Percentiles rank a stretch among this genome's conserved stretches.
phyloP scores from a whole-genome alignment of 2,113 vertebrate genomes.

The Sula dactylatra region DNA sequence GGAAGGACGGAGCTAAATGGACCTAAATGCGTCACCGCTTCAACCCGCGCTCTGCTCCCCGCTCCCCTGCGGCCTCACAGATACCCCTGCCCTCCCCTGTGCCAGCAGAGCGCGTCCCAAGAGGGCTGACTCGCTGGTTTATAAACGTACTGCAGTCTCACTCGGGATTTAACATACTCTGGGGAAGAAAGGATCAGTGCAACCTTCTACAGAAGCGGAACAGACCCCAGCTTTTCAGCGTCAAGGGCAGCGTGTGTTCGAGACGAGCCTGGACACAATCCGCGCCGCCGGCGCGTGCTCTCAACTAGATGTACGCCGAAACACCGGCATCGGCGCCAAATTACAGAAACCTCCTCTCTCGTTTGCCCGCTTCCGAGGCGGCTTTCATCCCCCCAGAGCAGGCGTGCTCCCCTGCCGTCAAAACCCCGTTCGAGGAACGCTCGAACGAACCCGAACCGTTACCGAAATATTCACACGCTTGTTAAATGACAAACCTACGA shows the following conservation, averaged over 20 bases:
- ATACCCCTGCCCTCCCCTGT: background rate
- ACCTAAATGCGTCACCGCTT: accelerated
- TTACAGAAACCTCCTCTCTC: background rate
- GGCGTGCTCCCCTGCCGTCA: background rate
- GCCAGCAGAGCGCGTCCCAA: too few species aligned
- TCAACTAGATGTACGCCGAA: accelerated
- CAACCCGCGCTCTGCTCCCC: background rate
- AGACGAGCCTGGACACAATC: background rate
- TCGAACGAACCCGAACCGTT: background rate
- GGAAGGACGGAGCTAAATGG: background rate
- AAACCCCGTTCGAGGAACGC: background rate
- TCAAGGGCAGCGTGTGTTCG: background rate
- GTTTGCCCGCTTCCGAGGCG: accelerated
- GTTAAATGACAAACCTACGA: background rate
- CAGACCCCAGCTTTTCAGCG: accelerated
- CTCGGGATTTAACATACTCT: background rate
- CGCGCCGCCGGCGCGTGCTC: background rate
- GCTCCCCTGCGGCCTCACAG: background rate
- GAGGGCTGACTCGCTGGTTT: background rate
- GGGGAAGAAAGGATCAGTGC: background rate
- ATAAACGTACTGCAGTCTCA: background rate
- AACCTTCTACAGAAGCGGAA: background rate
- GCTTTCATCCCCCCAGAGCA: background rate
- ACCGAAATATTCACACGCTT: background rate
- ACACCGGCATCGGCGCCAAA: background rate